Evolutionary conservation across 2,888 invertebrate species (phyloP).

Genomic region (Tachina grossa): DNA sequence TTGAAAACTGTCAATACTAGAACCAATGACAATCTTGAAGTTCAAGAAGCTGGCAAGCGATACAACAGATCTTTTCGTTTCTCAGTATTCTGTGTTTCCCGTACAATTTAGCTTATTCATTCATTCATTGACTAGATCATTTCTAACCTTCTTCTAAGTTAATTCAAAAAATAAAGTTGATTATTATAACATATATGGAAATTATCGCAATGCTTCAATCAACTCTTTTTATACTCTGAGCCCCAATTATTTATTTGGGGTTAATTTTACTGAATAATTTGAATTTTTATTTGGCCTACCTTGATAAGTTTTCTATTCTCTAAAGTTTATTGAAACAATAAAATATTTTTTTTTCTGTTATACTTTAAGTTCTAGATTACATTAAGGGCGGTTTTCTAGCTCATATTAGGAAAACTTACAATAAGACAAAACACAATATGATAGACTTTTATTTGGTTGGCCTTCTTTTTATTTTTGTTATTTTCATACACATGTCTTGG

Average conservation of each 20-base stretch:
- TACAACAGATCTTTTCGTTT: too few species aligned
- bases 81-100: too few species aligned
- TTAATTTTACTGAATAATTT: conserved; percentile 37
- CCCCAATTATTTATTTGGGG: neutral
- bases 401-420: conserved; percentile 28
- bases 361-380: conserved; percentile 57
- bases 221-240: neutral
- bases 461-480: conserved; percentile 57
- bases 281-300: conserved; percentile 46
- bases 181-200: too few species aligned
- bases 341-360: neutral
- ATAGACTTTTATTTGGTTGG: conserved; percentile 60
- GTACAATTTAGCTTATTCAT: too few species aligned
- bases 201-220: neutral
- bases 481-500: conserved; percentile 14
- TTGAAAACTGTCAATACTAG: too few species aligned
- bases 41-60: too few species aligned
- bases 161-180: too few species aligned
- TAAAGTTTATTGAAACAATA: conserved; percentile 28
- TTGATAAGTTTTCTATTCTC: conserved; percentile 55
- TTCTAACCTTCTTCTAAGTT: too few species aligned
- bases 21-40: too few species aligned
- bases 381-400: conserved; percentile 27
- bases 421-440: conserved; percentile 35
- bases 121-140: too few species aligned